phyloP scores from a whole-genome alignment of 2,888 invertebrate genomes.

The Lathronympha strigana region DNA sequence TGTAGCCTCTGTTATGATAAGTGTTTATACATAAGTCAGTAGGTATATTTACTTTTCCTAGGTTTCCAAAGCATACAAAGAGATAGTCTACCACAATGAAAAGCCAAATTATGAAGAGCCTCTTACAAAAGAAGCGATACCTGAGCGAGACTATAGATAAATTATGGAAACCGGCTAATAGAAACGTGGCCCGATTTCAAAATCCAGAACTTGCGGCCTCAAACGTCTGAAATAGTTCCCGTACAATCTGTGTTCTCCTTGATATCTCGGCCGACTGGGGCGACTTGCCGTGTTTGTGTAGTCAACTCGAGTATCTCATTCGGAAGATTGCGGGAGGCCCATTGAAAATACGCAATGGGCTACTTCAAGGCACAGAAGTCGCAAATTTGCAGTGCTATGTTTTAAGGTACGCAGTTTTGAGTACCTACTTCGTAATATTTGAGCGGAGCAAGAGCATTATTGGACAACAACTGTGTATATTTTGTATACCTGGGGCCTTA shows the following conservation, averaged over 20 bases:
- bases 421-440: neutral
- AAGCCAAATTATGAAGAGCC: neutral
- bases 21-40: neutral
- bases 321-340: constrained; percentile 42
- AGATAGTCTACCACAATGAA: neutral
- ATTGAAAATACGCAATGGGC: constrained; percentile 3
- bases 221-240: constrained; percentile 38
- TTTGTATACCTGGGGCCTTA: no score
- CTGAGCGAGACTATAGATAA: constrained; percentile 6
- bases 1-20: neutral
- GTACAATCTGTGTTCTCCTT: constrained; percentile 55
- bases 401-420: neutral
- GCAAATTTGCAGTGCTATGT: neutral
- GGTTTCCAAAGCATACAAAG: neutral
- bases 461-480: no score
- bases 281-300: constrained; percentile 52
- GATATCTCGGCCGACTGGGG: constrained; percentile 51
- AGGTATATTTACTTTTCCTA: neutral
- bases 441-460: no score
- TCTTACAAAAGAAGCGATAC: constrained; percentile 21
- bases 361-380: neutral
- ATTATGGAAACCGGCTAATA: constrained; percentile 23
- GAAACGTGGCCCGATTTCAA: constrained; percentile 24
- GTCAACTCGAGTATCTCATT: constrained; percentile 48
- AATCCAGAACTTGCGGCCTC: constrained; percentile 5